A percentile compares a stretch with the other conserved stretches of the same genome.
Evolutionary conservation across 2,113 vertebrate genomes (phyloP).

Genomic region (Hydropotes inermis): DNA sequence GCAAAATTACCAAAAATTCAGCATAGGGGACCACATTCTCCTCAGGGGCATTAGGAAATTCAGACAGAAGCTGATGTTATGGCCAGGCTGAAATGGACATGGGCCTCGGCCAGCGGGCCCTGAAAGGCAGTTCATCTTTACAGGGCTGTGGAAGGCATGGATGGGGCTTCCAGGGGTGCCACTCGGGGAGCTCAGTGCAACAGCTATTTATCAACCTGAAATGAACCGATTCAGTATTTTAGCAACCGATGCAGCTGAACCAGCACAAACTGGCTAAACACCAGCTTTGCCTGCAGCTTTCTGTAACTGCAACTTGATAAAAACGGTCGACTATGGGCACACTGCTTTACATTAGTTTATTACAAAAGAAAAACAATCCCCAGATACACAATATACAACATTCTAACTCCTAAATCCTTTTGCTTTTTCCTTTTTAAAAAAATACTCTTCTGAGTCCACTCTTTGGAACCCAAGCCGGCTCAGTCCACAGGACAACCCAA

Average conservation of each 20-base stretch:
- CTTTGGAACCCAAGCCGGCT: background rate
- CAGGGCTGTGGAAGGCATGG: background rate
- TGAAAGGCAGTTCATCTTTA: background rate
- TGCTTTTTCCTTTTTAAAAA: background rate
- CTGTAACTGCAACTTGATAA: background rate
- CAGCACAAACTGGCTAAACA: background rate
- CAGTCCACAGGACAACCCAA: background rate
- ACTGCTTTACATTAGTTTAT: background rate
- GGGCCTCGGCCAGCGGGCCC: background rate
- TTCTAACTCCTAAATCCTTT: background rate
- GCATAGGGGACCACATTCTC: background rate
- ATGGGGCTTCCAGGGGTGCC: background rate
- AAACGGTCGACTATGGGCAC: background rate
- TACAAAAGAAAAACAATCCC: conserved; percentile 36
- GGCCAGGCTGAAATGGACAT: fast-evolving
- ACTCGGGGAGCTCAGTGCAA: background rate
- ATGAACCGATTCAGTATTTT: background rate
- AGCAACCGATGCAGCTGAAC: fast-evolving
- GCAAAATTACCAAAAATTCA: background rate
- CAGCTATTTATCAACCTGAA: background rate
- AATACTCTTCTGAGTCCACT: background rate
- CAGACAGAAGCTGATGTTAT: fast-evolving
- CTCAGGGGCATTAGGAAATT: background rate
- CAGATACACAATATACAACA: background rate
- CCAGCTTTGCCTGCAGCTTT: background rate